Evolutionary conservation across 1,140 invertebrate species (phyloP).

Genomic region (Philopotamus ludificatus): DNA sequence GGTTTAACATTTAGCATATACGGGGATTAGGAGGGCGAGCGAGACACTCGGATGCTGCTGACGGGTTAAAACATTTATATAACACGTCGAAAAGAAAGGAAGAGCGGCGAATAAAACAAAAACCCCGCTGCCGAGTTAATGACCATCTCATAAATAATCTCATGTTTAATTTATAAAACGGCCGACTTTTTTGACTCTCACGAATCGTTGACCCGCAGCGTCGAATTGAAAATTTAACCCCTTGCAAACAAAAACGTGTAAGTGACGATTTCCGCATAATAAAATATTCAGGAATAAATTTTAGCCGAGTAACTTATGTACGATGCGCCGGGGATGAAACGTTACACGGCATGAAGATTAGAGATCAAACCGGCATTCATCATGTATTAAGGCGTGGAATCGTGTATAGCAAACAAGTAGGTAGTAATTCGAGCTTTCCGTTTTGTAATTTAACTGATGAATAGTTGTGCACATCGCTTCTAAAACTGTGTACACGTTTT

Average conservation of each 20-base stretch:
- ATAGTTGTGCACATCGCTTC: too few relatives aligned
- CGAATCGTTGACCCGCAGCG: constrained; percentile 44
- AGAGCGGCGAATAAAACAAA: constrained; percentile 41
- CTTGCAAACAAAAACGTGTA: neutral
- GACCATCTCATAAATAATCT: constrained; percentile 49
- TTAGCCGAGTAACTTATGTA: too few relatives aligned
- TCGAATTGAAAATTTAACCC: constrained; percentile 17
- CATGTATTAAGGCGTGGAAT: constrained; percentile 20
- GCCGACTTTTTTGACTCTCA: constrained; percentile 25
- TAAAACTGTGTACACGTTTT: too few relatives aligned
- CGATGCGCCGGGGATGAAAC: neutral
- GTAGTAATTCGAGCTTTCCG: constrained; percentile 30
- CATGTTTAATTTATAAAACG: constrained; percentile 51
- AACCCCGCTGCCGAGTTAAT: constrained; percentile 46
- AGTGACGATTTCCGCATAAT: neutral
- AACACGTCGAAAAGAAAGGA: constrained; percentile 15
- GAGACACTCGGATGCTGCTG: constrained; percentile 9
- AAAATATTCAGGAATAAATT: neutral
- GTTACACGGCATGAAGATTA: constrained; percentile 16
- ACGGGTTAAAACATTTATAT: neutral
- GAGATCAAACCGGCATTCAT: constrained; percentile 17
- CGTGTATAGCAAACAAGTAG: constrained; percentile 20
- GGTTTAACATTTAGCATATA: neutral
- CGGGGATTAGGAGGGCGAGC: neutral
- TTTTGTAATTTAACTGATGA: constrained; percentile 32